These are phyloP conservation scores for Caenorhabditis brenneri DNA, from an alignment of 1,140 invertebrate genomes.

Conservation along the genomic window DNA sequence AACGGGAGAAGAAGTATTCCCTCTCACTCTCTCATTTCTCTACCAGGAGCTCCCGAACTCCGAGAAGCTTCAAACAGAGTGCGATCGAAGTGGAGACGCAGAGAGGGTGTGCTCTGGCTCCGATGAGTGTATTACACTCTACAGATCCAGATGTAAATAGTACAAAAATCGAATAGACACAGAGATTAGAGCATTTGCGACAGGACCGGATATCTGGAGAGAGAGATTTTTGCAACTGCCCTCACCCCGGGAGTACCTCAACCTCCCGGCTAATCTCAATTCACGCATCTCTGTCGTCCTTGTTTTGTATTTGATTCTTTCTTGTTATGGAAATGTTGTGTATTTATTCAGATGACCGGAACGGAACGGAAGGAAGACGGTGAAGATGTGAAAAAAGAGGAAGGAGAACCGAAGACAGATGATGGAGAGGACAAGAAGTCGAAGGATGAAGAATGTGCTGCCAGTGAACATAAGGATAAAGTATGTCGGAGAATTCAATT, in stretches of 20 bases:
- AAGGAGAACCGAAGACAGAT: background rate
- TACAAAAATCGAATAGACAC: too few relatives aligned
- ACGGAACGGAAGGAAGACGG: too few relatives aligned
- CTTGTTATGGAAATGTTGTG: background rate
- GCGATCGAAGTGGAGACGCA: too few relatives aligned
- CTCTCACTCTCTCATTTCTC: too few relatives aligned
- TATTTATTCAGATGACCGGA: slow-evolving; percentile 35
- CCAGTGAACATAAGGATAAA: slow-evolving; percentile 22
- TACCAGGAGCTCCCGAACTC: too few relatives aligned
- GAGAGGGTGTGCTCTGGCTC: too few relatives aligned
- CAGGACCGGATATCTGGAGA: background rate
- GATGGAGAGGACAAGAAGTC: background rate
- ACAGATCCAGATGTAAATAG: too few relatives aligned
- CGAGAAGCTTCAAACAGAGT: background rate
- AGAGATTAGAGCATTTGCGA: background rate
- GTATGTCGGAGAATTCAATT: background rate
- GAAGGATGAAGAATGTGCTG: slow-evolving; percentile 38
- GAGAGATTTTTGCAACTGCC: background rate
- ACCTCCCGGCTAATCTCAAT: background rate
- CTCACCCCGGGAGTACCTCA: background rate
- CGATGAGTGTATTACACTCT: too few relatives aligned
- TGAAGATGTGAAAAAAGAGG: background rate
- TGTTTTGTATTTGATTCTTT: background rate
- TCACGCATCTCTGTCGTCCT: background rate
- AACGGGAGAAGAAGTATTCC: too few relatives aligned